Evolutionary conservation across 1,140 invertebrate genomes (phyloP).

Genomic region (Pteromalus puparum): DNA sequence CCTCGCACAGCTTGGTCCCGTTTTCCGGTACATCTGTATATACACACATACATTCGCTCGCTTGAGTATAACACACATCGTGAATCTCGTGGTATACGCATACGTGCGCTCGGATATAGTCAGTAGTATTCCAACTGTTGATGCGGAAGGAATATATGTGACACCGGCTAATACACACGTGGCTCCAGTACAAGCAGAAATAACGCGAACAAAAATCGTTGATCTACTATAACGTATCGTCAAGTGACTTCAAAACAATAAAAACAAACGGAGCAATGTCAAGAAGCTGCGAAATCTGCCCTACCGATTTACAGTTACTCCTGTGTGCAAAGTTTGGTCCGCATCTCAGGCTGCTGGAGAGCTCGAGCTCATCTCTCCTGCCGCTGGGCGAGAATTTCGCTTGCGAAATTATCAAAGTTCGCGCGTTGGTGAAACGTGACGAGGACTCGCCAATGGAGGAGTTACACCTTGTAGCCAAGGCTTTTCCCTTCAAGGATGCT

Average conservation of each 20-base stretch:
- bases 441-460: conserved; percentile 54
- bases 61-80: background rate
- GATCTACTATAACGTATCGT: too few relatives aligned
- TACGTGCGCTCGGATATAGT: background rate
- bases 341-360: conserved; percentile 57
- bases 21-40: background rate
- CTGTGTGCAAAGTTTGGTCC: conserved; percentile 58
- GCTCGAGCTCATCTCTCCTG: conserved; percentile 55
- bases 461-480: conserved; percentile 72
- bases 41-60: background rate
- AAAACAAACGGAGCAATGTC: too few relatives aligned
- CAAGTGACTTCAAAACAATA: too few relatives aligned
- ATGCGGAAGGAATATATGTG: too few relatives aligned
- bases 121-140: background rate
- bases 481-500: conserved; percentile 55
- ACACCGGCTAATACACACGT: too few relatives aligned
- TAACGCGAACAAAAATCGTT: too few relatives aligned
- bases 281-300: conserved; percentile 45
- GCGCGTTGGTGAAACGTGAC: conserved; percentile 58
- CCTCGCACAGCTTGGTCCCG: background rate
- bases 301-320: conserved; percentile 62
- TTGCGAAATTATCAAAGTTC: conserved; percentile 75
- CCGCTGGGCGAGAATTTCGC: conserved; percentile 79
- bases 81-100: background rate
- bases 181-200: too few relatives aligned